Evolutionary conservation across 2,113 vertebrate genomes (phyloP).

Genomic region (Corythaixoides concolor): DNA sequence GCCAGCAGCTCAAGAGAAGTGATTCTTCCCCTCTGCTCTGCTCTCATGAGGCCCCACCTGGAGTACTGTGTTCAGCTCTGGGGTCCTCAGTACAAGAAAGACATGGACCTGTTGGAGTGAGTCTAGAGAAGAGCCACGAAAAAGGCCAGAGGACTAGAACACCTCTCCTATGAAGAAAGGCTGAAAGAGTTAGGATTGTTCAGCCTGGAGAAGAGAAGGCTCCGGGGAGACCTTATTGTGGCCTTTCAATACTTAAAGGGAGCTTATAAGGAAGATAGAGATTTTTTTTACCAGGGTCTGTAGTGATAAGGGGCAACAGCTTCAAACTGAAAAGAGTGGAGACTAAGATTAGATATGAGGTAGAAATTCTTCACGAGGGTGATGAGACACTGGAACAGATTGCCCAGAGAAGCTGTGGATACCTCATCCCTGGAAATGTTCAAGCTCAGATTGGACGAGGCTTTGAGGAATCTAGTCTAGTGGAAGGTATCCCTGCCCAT

Average conservation of each 20-base stretch:
- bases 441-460: neutral
- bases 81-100: neutral
- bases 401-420: too few species aligned
- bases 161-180: neutral
- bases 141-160: neutral
- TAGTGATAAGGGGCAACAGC: neutral
- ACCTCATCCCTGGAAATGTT: neutral
- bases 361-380: too few species aligned
- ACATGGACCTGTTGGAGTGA: neutral
- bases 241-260: neutral
- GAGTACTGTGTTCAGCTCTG: neutral
- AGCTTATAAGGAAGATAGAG: neutral
- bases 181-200: neutral
- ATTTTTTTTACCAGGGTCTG: neutral
- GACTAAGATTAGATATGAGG: too few species aligned
- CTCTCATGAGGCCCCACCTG: neutral
- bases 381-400: too few species aligned
- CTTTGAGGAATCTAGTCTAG: neutral
- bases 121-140: neutral
- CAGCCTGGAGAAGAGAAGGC: neutral
- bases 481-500: neutral
- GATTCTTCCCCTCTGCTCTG: neutral
- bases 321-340: neutral
- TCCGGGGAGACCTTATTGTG: fast-evolving
- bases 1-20: neutral